Evolutionary conservation across 92 coral and sea anemone genomes (phyloP).

Genomic region (Metridium senile): DNA sequence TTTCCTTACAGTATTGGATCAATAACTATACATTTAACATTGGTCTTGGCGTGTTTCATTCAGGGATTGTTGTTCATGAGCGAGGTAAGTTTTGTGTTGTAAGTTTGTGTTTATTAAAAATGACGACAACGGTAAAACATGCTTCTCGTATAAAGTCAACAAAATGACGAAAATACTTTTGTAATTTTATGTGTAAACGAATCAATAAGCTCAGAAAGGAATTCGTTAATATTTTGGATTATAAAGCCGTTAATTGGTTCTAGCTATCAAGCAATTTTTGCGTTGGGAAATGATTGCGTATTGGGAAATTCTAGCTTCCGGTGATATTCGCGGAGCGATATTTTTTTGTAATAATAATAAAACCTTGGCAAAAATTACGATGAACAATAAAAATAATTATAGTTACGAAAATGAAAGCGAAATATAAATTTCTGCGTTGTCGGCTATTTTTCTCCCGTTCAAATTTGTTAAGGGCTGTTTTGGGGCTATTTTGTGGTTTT

Average conservation of each 20-base stretch:
- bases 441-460: neutral
- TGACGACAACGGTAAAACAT: neutral
- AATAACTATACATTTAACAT: slow-evolving; percentile 89
- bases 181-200: no score
- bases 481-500: neutral
- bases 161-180: no score
- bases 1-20: slow-evolving; percentile 81
- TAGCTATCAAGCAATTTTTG: neutral
- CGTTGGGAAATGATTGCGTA: neutral
- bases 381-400: neutral
- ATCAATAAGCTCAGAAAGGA: no score
- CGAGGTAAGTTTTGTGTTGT: slow-evolving; percentile 57
- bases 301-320: neutral
- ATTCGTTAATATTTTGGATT: no score
- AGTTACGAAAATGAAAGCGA: neutral
- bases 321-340: neutral
- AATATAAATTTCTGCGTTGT: neutral
- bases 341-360: no score
- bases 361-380: no score
- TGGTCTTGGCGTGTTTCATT: slow-evolving; percentile 95
- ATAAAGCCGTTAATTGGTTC: neutral
- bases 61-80: slow-evolving; percentile 93
- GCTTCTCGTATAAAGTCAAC: neutral
- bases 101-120: neutral
- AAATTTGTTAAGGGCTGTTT: neutral